Evolutionary conservation across 2,113 vertebrate species (phyloP).

Genomic region (Rhynchopsitta pachyrhyncha): DNA sequence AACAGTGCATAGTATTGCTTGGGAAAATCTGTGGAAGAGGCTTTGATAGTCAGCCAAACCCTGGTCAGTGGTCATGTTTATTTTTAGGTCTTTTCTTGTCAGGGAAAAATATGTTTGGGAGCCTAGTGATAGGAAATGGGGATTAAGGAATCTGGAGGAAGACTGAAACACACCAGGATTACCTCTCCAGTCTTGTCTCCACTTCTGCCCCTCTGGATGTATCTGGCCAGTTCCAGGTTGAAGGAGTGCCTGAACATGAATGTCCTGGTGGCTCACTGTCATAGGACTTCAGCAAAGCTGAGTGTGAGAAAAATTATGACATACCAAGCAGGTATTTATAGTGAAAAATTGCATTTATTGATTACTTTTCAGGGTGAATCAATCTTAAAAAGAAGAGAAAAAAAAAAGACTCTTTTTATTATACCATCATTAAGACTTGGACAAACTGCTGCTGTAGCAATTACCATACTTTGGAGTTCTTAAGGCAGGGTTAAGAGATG

Average conservation of each 20-base stretch:
- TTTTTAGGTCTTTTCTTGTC: neutral
- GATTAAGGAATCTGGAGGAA: neutral
- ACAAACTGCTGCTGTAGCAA: slow-evolving; percentile 3
- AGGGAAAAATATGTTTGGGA: neutral
- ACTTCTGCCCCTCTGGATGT: neutral
- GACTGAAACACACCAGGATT: neutral
- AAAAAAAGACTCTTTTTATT: neutral
- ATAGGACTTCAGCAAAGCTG: neutral
- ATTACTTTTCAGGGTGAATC: neutral
- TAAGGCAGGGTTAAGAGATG: neutral
- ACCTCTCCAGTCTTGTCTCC: neutral
- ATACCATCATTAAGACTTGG: neutral
- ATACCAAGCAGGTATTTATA: neutral
- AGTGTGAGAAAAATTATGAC: neutral
- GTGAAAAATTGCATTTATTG: neutral
- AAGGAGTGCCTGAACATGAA: neutral
- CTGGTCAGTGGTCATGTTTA: neutral
- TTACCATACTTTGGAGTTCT: neutral
- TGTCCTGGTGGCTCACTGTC: neutral
- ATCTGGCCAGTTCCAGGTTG: neutral
- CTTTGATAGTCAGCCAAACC: neutral
- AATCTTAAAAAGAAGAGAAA: neutral
- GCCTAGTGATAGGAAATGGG: neutral
- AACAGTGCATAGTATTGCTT: neutral
- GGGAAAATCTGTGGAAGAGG: neutral